Evolutionary conservation across 1,140 invertebrate genomes (phyloP), one percentile per base, ranked within the genome.

Genomic region (Armadillidium nasatum): DNA sequence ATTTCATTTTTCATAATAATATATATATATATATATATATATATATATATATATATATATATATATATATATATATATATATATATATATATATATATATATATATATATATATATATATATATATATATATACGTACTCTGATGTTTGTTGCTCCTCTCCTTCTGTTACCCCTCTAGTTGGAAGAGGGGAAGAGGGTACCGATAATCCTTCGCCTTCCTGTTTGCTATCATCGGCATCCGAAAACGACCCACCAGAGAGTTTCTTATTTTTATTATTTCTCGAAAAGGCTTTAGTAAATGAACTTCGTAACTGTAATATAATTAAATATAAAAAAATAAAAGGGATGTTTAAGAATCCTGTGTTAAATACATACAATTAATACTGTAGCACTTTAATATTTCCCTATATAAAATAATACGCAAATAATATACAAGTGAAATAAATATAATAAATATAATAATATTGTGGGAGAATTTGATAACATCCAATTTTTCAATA

Each of bases 231-330:
- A 33, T 81, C 80, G 60, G 77, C 72, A 44, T 81, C 80, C 11
- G 80, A 81, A 44, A 77, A 76, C 0, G 80, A 81, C 0, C 78
- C 77, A 60, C 71, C 77, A 22, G 79, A 75, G 60, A 72, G 68
- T 19, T 80, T 81, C 71, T 75, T 70, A 75, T 85, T 89, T 81
- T 90, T 91, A 79, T 90, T 89, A 33, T 88, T 88, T 72, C 90
- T 86, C 7, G 94, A 96, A 85, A 99, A 98, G n/a, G 96, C 96
- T 87, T 97, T 97, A 80, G 94, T 97, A 85, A 99, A 98, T 13
- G 95, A 98, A 85, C 93, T 96, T 60, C 96, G 88, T 60, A 98
- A 86, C 94, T 94, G 86, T 71, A 83, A 85, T 82, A 71, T 71
- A 23, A 11, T 21, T 4, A 68, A 73, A 67, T 43, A 77, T 44